phyloP scores from a whole-genome alignment of 2,888 invertebrate genomes.

The Opisthograptis luteolata region DNA sequence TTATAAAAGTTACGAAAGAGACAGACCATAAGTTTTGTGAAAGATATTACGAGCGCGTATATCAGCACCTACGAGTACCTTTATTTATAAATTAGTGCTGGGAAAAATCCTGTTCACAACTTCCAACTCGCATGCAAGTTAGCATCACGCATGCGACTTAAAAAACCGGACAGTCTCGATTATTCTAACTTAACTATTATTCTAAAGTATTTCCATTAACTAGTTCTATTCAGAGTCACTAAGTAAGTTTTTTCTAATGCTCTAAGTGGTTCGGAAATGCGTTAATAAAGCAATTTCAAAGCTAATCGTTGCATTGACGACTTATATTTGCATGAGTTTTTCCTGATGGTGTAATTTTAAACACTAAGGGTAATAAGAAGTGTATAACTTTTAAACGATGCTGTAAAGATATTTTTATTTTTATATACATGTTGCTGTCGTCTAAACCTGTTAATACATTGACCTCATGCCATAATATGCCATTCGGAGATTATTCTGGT shows the following conservation, averaged over 20 bases:
- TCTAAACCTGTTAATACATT: too few species aligned
- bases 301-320: not conserved
- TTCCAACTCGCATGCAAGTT: not conserved
- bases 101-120: constrained; percentile 1
- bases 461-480: too few species aligned
- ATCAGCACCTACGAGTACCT: not conserved
- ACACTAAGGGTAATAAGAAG: too few species aligned
- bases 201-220: constrained; percentile 11
- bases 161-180: constrained; percentile 12
- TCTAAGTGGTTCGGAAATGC: constrained; percentile 7
- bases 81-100: not conserved
- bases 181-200: constrained; percentile 11
- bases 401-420: too few species aligned
- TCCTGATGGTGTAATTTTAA: not conserved
- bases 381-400: too few species aligned
- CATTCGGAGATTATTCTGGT: too few species aligned
- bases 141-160: not conserved
- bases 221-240: not conserved
- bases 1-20: not conserved
- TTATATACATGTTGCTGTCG: too few species aligned
- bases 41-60: not conserved
- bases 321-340: constrained; percentile 4
- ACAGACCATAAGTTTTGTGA: too few species aligned
- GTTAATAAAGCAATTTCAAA: constrained; percentile 1
- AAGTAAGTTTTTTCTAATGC: constrained; percentile 5